These are phyloP conservation scores for Apomyelois bistriatella DNA, from an alignment of 2,888 invertebrate species.

Conservation along the genomic window DNA sequence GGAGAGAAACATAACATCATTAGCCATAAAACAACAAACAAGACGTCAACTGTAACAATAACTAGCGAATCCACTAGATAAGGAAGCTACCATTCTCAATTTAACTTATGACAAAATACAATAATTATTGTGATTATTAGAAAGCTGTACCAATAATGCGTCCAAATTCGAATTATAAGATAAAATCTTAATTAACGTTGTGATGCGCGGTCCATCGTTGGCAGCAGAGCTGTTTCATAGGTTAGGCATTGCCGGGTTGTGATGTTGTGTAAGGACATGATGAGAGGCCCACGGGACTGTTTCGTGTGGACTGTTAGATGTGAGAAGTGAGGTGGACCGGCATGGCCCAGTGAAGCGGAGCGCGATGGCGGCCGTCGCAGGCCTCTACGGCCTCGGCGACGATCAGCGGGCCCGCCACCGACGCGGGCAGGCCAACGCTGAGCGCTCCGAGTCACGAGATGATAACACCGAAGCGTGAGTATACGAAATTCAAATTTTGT, in stretches of 20 bases:
- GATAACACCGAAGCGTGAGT: constrained; percentile 82
- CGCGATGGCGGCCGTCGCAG: constrained; percentile 88
- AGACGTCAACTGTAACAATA: constrained; percentile 21
- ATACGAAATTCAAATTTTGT: constrained; percentile 16
- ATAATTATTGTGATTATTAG: constrained; percentile 70
- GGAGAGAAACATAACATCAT: constrained; percentile 2
- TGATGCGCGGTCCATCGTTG: constrained; percentile 22
- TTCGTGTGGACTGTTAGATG: constrained; percentile 23
- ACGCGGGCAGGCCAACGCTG: constrained; percentile 81
- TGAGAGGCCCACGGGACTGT: neutral
- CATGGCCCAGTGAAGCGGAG: constrained; percentile 40
- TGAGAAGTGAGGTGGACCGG: constrained; percentile 28
- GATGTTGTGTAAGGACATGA: constrained; percentile 23
- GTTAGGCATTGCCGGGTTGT: constrained; percentile 31
- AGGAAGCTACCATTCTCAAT: constrained; percentile 24
- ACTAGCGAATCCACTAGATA: constrained; percentile 18
- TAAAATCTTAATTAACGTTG: constrained; percentile 28
- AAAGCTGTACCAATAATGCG: constrained; percentile 63
- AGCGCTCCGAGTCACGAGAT: constrained; percentile 82
- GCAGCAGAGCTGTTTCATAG: constrained; percentile 18
- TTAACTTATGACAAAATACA: constrained; percentile 66
- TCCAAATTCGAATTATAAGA: constrained; percentile 65
- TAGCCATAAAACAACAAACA: constrained; percentile 15
- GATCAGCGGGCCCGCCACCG: constrained; percentile 81
- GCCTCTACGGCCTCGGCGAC: constrained; percentile 89